Evolutionary conservation across 2,797 vertebrate species (phyloP).

Genomic region (Nannoperca obscura): DNA sequence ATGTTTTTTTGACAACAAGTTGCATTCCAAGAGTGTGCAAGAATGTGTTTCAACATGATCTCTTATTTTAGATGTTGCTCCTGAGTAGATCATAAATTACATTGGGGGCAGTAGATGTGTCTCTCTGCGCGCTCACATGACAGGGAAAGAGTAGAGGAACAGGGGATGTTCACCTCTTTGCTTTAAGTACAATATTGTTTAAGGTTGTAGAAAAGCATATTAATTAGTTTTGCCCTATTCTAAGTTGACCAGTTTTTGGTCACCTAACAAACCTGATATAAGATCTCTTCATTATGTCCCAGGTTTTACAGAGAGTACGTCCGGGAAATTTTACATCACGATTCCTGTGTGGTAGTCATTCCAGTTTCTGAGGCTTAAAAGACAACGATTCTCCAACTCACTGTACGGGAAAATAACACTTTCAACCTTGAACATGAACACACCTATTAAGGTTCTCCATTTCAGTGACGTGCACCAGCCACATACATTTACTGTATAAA

Average conservation of each 20-base stretch:
- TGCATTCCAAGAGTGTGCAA: slow-evolving; percentile 59
- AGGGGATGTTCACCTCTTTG: not conserved
- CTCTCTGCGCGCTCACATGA: not conserved
- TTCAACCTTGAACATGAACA: not conserved
- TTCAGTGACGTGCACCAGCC: not conserved
- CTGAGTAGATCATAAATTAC: slow-evolving; percentile 34
- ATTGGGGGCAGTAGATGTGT: slow-evolving; percentile 11
- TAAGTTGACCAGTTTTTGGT: not conserved
- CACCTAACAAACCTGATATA: no score
- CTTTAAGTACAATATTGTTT: not conserved
- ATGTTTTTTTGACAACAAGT: slow-evolving; percentile 12
- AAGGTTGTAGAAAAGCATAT: not conserved
- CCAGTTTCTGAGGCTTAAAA: not conserved
- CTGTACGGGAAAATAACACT: not conserved
- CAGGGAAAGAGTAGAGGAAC: no score
- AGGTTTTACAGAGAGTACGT: not conserved
- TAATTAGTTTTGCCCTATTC: not conserved
- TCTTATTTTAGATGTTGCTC: slow-evolving; percentile 27
- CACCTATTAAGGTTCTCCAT: not conserved
- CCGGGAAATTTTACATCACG: not conserved
- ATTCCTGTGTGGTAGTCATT: not conserved
- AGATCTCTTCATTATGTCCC: not conserved
- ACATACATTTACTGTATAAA: not conserved
- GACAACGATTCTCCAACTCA: not conserved
- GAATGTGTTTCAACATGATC: slow-evolving; percentile 64